Evolutionary conservation across 2,113 vertebrate genomes (phyloP).

Genomic region (Heliornis fulica): DNA sequence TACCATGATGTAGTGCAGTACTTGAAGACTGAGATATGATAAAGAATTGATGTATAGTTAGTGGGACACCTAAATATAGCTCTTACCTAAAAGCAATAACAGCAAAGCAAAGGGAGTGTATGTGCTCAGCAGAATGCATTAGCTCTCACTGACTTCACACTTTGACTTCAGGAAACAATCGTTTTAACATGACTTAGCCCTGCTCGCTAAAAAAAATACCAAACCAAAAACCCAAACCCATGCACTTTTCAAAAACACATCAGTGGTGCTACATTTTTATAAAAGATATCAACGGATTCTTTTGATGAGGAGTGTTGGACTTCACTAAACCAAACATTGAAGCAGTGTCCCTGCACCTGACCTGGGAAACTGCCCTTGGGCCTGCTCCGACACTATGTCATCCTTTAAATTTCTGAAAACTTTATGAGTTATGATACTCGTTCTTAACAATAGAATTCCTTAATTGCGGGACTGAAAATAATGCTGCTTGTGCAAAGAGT

Average conservation of each 20-base stretch:
- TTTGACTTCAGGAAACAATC: background rate
- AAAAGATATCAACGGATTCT: background rate
- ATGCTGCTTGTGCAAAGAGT: background rate
- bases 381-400: background rate
- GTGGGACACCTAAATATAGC: slow-evolving; percentile 26
- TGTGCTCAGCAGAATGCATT: background rate
- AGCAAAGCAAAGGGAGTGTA: background rate
- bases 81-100: slow-evolving; percentile 2
- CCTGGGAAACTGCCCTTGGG: background rate
- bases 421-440: background rate
- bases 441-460: background rate
- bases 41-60: slow-evolving; percentile 51
- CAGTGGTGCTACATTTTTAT: background rate
- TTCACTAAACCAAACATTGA: background rate
- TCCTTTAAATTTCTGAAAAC: background rate
- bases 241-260: background rate
- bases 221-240: no score
- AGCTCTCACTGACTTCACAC: background rate
- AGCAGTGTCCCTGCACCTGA: background rate
- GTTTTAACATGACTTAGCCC: slow-evolving; percentile 1
- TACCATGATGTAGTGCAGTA: background rate
- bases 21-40: background rate
- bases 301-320: background rate
- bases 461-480: background rate
- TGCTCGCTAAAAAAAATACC: background rate